These are phyloP conservation scores for Cyaniris semiargus DNA, from an alignment of 2,888 invertebrate genomes.

Conservation along the genomic window DNA sequence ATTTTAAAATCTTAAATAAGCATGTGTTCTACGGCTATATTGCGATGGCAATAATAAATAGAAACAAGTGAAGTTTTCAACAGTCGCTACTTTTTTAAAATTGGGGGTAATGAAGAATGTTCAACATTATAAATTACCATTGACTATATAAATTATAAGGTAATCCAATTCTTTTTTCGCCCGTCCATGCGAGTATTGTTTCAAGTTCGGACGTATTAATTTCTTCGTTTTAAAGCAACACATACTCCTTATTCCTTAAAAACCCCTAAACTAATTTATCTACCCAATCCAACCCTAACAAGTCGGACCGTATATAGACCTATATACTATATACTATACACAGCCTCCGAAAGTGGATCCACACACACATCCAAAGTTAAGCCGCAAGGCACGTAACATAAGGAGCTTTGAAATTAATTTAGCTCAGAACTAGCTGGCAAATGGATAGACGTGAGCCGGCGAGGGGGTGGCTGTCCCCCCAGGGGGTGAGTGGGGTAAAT, in stretches of 20 bases:
- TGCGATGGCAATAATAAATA: no score
- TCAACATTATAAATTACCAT: no score
- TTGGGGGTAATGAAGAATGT: no score
- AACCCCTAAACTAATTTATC: constrained; percentile 67
- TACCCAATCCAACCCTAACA: constrained; percentile 74
- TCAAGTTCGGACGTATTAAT: neutral
- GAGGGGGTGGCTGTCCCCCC: constrained; percentile 53
- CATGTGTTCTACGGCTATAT: no score
- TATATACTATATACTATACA: constrained; percentile 56
- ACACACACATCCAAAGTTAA: constrained; percentile 69
- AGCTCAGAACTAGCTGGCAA: constrained; percentile 81
- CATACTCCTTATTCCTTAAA: constrained; percentile 46
- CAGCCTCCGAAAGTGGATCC: constrained; percentile 71
- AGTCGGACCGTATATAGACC: constrained; percentile 68
- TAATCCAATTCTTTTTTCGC: no score
- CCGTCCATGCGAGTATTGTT: neutral
- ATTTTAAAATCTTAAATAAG: no score
- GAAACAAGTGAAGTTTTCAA: no score
- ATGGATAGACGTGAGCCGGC: constrained; percentile 79
- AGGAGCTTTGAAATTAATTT: constrained; percentile 82
- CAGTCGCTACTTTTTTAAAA: no score
- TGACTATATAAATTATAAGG: no score
- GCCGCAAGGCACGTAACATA: constrained; percentile 81
- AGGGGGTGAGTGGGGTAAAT: constrained; percentile 61
- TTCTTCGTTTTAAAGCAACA: neutral